These are phyloP conservation scores for Panthera uncia DNA, from an alignment of 2,113 vertebrate genomes.

Conservation along the genomic window DNA sequence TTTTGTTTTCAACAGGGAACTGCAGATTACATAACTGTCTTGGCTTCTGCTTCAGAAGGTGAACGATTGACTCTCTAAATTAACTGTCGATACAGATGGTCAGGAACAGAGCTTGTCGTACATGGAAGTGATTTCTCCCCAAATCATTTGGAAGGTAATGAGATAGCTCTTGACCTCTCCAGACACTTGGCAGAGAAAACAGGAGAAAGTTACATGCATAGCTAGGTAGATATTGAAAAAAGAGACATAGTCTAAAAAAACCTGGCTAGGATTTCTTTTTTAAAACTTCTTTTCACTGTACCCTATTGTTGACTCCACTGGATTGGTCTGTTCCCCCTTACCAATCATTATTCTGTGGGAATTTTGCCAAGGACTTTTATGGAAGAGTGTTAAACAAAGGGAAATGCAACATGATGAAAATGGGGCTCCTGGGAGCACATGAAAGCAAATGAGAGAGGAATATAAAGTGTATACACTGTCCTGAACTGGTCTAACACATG, in stretches of 20 bases:
- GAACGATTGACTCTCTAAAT: slow-evolving; percentile 50
- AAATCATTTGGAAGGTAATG: slow-evolving; percentile 23
- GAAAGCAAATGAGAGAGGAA: slow-evolving; percentile 26
- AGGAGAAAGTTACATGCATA: neutral
- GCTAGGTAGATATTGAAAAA: neutral
- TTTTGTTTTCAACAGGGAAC: slow-evolving; percentile 52
- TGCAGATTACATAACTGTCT: slow-evolving; percentile 61
- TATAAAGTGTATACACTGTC: neutral
- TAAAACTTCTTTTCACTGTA: neutral
- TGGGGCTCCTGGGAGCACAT: neutral
- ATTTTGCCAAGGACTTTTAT: neutral
- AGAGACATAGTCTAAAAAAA: neutral
- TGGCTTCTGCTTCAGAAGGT: slow-evolving; percentile 54
- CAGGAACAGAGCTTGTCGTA: neutral
- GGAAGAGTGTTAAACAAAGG: neutral
- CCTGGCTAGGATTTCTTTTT: neutral
- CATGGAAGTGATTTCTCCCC: neutral
- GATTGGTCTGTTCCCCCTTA: neutral
- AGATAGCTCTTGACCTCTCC: neutral
- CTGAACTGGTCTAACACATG: neutral
- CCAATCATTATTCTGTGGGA: neutral
- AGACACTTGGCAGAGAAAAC: neutral
- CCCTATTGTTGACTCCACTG: neutral
- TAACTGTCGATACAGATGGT: neutral
- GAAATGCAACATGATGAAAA: slow-evolving; percentile 1